A percentile compares a stretch with the other conserved stretches of the same genome.
These are phyloP conservation scores for Palythoa heliodiscus DNA, from an alignment of 92 coral and sea anemone species.

Conservation along the genomic window DNA sequence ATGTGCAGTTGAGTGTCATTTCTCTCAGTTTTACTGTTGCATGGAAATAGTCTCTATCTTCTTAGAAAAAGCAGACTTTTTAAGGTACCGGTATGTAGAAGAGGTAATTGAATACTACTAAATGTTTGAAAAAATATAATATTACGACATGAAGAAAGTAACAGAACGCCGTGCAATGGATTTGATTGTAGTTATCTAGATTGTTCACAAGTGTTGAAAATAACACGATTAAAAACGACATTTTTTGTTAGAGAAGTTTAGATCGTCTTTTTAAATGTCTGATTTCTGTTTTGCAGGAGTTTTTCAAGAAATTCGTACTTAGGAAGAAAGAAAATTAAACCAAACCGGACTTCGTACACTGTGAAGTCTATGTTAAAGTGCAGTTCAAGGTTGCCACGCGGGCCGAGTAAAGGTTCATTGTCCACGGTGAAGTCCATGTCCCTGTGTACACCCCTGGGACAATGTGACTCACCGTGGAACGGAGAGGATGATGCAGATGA, in stretches of 20 bases:
- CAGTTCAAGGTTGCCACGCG: neutral
- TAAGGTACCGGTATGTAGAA: no score
- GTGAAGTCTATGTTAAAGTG: slow-evolving; percentile 29
- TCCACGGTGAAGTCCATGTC: slow-evolving; percentile 26
- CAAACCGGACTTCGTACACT: slow-evolving; percentile 11
- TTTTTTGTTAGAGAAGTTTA: neutral
- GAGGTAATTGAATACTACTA: no score
- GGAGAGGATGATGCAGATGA: neutral
- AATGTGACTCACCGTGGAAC: neutral
- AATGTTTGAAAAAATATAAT: no score
- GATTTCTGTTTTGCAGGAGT: neutral
- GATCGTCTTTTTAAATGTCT: neutral
- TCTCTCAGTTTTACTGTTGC: no score
- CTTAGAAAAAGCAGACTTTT: no score
- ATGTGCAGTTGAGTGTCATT: no score
- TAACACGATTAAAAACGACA: no score
- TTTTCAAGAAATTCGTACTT: neutral
- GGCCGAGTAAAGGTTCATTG: neutral
- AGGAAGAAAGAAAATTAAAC: neutral
- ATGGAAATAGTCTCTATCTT: no score
- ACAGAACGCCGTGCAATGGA: no score
- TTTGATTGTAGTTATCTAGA: neutral
- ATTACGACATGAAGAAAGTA: no score
- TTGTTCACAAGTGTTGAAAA: neutral
- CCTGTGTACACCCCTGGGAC: slow-evolving; percentile 11